Evolutionary conservation across 2,113 vertebrate species (phyloP).

Genomic region (Chaetodon auriga): DNA sequence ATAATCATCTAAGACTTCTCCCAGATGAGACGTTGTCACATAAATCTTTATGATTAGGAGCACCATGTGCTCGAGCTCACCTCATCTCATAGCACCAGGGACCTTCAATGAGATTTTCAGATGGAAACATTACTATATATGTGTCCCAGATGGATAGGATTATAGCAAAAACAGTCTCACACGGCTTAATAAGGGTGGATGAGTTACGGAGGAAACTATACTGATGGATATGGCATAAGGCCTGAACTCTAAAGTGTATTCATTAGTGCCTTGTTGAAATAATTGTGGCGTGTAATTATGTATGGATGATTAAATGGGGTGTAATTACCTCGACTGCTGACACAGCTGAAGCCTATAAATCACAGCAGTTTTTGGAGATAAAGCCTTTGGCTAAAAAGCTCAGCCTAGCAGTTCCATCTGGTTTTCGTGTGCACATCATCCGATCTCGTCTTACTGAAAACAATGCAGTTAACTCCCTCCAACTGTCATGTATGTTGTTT

Average conservation of each 20-base stretch:
- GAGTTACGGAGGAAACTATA: conserved; percentile 16
- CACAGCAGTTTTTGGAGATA: conserved; percentile 44
- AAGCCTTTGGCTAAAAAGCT: conserved; percentile 43
- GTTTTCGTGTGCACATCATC: conserved; percentile 35
- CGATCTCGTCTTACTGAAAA: conserved; percentile 18
- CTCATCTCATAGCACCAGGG: conserved; percentile 42
- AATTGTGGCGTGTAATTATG: conserved; percentile 59
- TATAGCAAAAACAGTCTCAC: conserved; percentile 32
- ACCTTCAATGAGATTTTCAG: conserved; percentile 39
- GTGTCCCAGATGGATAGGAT: conserved; percentile 54
- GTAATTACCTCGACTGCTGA: conserved; percentile 71
- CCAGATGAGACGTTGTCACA: conserved; percentile 43
- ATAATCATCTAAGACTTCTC: background rate
- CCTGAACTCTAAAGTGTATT: conserved; percentile 50
- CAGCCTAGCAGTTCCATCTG: conserved; percentile 54
- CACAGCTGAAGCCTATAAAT: conserved; percentile 72
- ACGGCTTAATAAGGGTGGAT: conserved; percentile 6
- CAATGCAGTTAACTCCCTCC: conserved; percentile 13
- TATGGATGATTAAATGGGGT: conserved; percentile 55
- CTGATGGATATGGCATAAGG: conserved; percentile 42
- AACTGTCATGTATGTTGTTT: conserved; percentile 4
- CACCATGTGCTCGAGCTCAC: conserved; percentile 57
- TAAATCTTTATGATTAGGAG: conserved; percentile 48
- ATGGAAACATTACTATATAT: conserved; percentile 32
- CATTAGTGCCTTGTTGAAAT: conserved; percentile 64